Percentiles rank a stretch among this genome's conserved stretches.
Evolutionary conservation across 37 sponge, comb jelly and placozoan genomes (phyloP).

Genomic region (Petrosia ficiformis): DNA sequence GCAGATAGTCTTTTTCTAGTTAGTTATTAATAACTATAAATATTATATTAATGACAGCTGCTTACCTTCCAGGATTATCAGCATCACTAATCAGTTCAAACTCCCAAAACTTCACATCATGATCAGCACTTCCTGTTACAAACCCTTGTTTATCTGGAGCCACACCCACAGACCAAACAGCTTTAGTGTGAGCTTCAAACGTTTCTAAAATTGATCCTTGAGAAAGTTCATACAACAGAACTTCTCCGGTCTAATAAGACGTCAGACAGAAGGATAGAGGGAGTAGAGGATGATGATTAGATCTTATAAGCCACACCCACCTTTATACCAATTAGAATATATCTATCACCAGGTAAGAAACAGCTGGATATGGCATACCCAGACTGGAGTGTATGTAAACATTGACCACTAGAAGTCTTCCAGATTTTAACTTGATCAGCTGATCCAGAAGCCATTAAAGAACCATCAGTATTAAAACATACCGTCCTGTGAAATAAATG

Average conservation of each 20-base stretch:
- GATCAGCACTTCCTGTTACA: slow-evolving; percentile 87
- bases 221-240: slow-evolving; percentile 80
- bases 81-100: slow-evolving; percentile 74
- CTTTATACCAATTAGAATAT: slow-evolving; percentile 86
- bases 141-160: slow-evolving; percentile 80
- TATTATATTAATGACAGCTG: background rate
- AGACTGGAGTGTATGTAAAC: slow-evolving; percentile 68
- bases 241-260: slow-evolving; percentile 56
- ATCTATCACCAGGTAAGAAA: slow-evolving; percentile 90
- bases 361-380: slow-evolving; percentile 70
- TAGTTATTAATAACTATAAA: background rate
- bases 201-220: slow-evolving; percentile 58
- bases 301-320: slow-evolving; percentile 15
- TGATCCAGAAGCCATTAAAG: slow-evolving; percentile 61
- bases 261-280: background rate
- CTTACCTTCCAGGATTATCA: slow-evolving; percentile 26
- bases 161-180: slow-evolving; percentile 79
- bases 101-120: slow-evolving; percentile 92
- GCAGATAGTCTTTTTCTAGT: slow-evolving; percentile 50
- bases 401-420: slow-evolving; percentile 42
- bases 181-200: slow-evolving; percentile 58
- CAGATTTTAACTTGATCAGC: slow-evolving; percentile 68
- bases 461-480: slow-evolving; percentile 81
- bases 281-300: background rate
- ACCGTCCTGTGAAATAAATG: slow-evolving; percentile 42